A percentile compares a stretch with the other conserved stretches of the same genome.
Evolutionary conservation across 1,140 invertebrate genomes (phyloP).

Genomic region (Papilio helenus): DNA sequence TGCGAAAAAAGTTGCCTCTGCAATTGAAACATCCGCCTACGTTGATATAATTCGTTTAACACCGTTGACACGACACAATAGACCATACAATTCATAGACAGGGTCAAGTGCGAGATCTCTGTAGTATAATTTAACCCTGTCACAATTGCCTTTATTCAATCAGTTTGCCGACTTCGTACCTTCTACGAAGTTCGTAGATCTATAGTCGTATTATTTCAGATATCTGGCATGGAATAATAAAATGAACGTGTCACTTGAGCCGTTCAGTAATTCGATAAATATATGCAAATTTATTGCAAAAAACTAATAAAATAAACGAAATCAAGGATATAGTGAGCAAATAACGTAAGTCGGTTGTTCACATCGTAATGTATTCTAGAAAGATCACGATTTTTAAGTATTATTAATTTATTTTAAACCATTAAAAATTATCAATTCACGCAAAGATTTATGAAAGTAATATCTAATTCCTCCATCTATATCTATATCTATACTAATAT

Average conservation of each 20-base stretch:
- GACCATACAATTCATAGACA: conserved; percentile 49
- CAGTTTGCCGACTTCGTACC: not conserved
- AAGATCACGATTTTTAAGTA: not conserved
- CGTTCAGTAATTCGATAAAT: not conserved
- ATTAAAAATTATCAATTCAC: too few relatives aligned
- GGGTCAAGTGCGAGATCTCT: conserved; percentile 71
- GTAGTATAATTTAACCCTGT: conserved; percentile 55
- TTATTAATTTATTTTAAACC: too few relatives aligned
- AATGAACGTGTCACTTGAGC: not conserved
- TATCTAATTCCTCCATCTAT: too few relatives aligned
- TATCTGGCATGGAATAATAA: not conserved
- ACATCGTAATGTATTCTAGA: conserved; percentile 13
- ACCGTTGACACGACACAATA: conserved; percentile 40
- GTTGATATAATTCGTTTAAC: conserved; percentile 34
- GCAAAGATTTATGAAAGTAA: too few relatives aligned
- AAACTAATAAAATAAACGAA: not conserved
- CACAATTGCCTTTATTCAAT: conserved; percentile 53
- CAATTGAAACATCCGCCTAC: conserved; percentile 39
- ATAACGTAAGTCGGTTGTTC: not conserved
- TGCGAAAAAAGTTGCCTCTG: not conserved
- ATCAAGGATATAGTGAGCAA: not conserved
- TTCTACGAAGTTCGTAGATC: not conserved
- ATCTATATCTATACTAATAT: too few relatives aligned
- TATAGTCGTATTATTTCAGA: too few relatives aligned
- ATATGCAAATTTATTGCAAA: conserved; percentile 28